Base-by-base conservation (phyloP, 2,888 invertebrate species). In the Eupithecia pulchellata region DNA sequence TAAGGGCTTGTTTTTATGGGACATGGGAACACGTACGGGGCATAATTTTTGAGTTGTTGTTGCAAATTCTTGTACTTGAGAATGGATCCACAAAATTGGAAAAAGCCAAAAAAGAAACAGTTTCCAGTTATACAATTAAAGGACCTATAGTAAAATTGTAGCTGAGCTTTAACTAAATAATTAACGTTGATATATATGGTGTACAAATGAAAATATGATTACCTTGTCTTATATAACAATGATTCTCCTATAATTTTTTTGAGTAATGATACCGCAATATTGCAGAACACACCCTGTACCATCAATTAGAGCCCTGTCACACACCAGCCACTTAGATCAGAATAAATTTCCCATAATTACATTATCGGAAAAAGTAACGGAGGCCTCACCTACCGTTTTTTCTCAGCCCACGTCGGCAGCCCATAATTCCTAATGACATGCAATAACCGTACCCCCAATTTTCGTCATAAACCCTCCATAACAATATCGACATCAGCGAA, bases 381-480 rank as follows among this genome's bases (percentile, higher is more conserved):
- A 85, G 88, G 83, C 84, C 90, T 88, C 89, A 86, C 85, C 87
- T 82, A 82, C 84, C 79, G 84, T 85, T 91, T 86, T 92, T 92
- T 90, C 88, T 88, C 78, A 71, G 78, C 81, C 86, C 86, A 88
- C 91, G 90, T 89, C 89, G 84, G 87, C 89, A 93, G 93, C 93
- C 92, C 94, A 93, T 94, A 94, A 94, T 93, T 94, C 93, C 94
- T 94, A 94, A 94, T 94, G 94, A 94, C 93, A 93, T 94, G 93
- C 93, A 94, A 94, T 94, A 94, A 94, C 90, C 91, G 93, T 93
- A 92, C 93, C 94, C 93, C 93, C 93, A 94, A 93, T 94, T 93
- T 93, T 90, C 90, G 84, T 92, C 93, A 89, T 94, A 94, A 94
- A 94, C 93, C 94, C 92, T 89, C 91, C 92, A 93, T 94, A 94